Base-by-base conservation (phyloP, 1,140 invertebrate species). In the Zaprionus africanus region DNA sequence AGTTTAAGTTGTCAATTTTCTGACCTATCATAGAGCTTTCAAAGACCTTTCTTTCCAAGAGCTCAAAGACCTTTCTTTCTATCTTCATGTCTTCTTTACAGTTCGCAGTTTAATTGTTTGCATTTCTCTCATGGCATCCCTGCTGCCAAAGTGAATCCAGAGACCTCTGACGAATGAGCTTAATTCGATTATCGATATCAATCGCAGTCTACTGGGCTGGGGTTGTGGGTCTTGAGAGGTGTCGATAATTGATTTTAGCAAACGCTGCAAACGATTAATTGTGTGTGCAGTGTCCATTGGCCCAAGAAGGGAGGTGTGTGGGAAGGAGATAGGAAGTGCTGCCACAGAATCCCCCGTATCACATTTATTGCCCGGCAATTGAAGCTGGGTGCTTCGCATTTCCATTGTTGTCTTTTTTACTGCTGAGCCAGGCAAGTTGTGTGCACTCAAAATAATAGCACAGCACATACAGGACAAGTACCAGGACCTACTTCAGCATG, bases 401-500 rank as follows among this genome's bases (percentile, higher is more conserved):
- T 57, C 51, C 43, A 66, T 65, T 77, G 69, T 77, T 83, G 73
- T 86, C 72, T 77, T 87, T 79, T 79, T 86, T 86, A 78, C 76
- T 75, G 80, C 79, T 80, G 64, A 63, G 73, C 66, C 34, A 53
- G 73, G 24, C 73, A 77, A 67, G 72, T 83, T 85, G 66, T 86
- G 76, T 83, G 77, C 84, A 88, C 83, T 86, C 77, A 87, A 83
- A 86, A 86, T 86, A 86, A 86, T 86, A 80, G 72, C 79, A 68
- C 24, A 86, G 76, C 65, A 72, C 64, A 78, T 78, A 78, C 34
- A 60, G 62, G 60, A 59, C 80, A 82, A 82, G 78, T 67, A 76
- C 59, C 61, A 65, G 71, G 46, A 56, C 41, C 28, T 28, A 51
- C 46, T 51, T 51, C 46, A 51, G 34, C 46, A 11, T 38, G 46